Evolutionary conservation across 2,888 invertebrate genomes (phyloP).

Genomic region (Rhorus exstirpatorius): DNA sequence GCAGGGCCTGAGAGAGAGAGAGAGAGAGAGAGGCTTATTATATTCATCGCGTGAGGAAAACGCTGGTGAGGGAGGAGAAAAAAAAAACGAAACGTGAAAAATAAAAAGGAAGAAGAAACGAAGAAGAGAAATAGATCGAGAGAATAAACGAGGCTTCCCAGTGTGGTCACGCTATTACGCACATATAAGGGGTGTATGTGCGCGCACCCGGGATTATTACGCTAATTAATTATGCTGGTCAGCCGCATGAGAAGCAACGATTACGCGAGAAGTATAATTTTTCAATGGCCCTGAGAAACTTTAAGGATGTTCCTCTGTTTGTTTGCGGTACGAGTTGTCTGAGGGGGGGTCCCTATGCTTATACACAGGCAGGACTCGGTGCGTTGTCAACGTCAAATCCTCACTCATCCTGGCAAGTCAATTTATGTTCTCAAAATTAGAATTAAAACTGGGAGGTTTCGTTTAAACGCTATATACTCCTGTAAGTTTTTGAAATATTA

Average conservation of each 20-base stretch:
- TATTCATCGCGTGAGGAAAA: slow-evolving; percentile 58
- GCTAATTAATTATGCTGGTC: slow-evolving; percentile 83
- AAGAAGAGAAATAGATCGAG: slow-evolving; percentile 27
- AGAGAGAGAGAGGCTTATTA: no score
- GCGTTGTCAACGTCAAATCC: no score
- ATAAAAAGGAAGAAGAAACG: slow-evolving; percentile 16
- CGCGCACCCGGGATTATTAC: slow-evolving; percentile 58
- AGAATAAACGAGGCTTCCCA: slow-evolving; percentile 29
- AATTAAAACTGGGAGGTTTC: no score
- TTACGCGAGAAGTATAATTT: slow-evolving; percentile 67
- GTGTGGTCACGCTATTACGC: slow-evolving; percentile 49
- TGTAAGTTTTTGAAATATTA: no score
- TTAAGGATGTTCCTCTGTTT: no score
- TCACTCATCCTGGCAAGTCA: no score
- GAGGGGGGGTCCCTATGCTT: no score
- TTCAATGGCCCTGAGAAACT: slow-evolving; percentile 30
- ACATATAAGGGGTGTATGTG: slow-evolving; percentile 49
- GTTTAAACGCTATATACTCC: no score
- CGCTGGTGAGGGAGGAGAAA: slow-evolving; percentile 29
- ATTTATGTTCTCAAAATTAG: no score
- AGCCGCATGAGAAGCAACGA: slow-evolving; percentile 77
- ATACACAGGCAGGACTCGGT: no score
- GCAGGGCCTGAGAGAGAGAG: no score
- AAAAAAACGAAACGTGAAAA: slow-evolving; percentile 30
- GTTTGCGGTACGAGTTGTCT: no score